phyloP scores from a whole-genome alignment of 2,888 invertebrate species.

The Lasioglossum malachurum region DNA sequence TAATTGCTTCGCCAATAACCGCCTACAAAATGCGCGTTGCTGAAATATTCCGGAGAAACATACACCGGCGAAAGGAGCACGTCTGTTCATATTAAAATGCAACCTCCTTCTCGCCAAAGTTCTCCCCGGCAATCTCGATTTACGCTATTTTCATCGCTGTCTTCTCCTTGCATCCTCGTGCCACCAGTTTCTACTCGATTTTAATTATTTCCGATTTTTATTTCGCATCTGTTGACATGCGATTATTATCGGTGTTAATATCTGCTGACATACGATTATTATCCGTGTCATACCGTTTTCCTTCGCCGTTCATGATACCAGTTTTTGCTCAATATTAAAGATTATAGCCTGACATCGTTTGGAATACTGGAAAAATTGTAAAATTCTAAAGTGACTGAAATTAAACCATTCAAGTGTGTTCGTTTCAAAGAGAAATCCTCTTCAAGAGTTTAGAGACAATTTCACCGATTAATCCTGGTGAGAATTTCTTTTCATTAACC shows the following conservation, averaged over 20 bases:
- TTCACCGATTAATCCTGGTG: background rate
- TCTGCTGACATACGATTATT: background rate
- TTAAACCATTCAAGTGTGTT: background rate
- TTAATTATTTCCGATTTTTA: background rate
- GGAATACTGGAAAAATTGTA: background rate
- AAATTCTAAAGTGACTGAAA: too few species aligned
- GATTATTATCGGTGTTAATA: background rate
- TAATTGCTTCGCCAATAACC: background rate
- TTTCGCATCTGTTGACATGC: background rate
- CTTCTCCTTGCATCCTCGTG: background rate
- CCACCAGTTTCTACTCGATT: background rate
- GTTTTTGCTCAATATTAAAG: background rate
- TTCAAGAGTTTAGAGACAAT: background rate
- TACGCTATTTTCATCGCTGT: background rate
- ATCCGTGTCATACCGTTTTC: background rate
- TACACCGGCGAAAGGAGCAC: slow-evolving; percentile 1
- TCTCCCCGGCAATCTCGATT: background rate
- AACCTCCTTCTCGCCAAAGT: background rate
- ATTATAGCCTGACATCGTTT: background rate
- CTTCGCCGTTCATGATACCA: background rate
- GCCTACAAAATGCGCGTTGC: background rate
- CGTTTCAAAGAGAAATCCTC: background rate
- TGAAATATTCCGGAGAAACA: background rate
- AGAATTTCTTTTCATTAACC: too few species aligned
- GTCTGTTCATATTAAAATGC: background rate